Conservation (phyloP, 2,888 invertebrate genomes). For the Thereva unica region DNA sequence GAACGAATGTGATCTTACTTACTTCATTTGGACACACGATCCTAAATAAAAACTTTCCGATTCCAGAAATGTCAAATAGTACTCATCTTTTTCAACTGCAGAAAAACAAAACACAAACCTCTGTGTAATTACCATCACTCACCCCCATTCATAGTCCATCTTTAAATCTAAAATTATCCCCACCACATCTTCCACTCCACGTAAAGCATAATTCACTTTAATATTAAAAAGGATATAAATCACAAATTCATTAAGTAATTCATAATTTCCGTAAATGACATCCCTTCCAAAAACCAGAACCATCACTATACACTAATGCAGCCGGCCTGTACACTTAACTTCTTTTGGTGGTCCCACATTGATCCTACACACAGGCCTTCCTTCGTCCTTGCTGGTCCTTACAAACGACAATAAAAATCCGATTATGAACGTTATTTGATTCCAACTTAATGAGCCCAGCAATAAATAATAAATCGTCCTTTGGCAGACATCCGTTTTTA, state of each 20-base stretch:
- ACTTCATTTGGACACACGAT: too few relatives aligned
- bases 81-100: too few relatives aligned
- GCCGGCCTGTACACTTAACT: not conserved
- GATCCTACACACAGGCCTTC: too few relatives aligned
- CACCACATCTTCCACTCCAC: not conserved
- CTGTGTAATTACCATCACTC: too few relatives aligned
- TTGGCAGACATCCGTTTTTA: slow-evolving; percentile 40
- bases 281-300: not conserved
- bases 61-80: too few relatives aligned
- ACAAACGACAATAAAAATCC: slow-evolving; percentile 40
- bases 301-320: not conserved
- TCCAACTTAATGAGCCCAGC: slow-evolving; percentile 40
- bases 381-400: too few relatives aligned
- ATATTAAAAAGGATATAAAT: slow-evolving; percentile 29
- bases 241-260: slow-evolving; percentile 31
- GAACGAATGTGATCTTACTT: too few relatives aligned
- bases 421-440: slow-evolving; percentile 42
- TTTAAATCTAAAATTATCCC: too few relatives aligned
- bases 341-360: too few relatives aligned
- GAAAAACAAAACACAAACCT: too few relatives aligned
- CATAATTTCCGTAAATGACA: slow-evolving; percentile 12
- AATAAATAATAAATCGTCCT: slow-evolving; percentile 42
- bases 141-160: too few relatives aligned
- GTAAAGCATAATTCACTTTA: slow-evolving; percentile 2
- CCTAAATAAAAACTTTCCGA: too few relatives aligned